Evolutionary conservation across 2,888 invertebrate genomes (phyloP), one percentile per base, ranked within the genome.

Genomic region (Polyploca ridens): DNA sequence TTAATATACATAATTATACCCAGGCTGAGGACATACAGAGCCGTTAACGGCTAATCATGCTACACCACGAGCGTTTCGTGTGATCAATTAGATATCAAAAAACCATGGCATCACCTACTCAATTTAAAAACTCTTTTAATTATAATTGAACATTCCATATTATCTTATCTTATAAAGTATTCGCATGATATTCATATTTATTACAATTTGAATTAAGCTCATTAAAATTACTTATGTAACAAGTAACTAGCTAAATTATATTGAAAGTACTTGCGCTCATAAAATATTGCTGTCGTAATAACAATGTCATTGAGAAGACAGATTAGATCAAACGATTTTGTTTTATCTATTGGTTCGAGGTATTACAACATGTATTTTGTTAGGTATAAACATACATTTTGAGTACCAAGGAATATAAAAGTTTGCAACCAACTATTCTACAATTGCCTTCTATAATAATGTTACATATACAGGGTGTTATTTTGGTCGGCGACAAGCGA

Each of bases 171-270:
- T n/a, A n/a, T 10, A 19, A 16, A 38, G 16, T 19, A 61, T 41
- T 19, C 11, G 38, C 19, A 16, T 41, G 13, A 61, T 19, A 19
- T 41, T 41, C 11, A 33, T 13, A 11, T 33, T 19, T 61, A 16
- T 41, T 33, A 33, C 54, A 35, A 49, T 58, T 44, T 46, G 58
- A 58, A 62, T 66, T 63, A 46, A 63, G 57, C 57, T 63, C 44
- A 44, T 38, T 61, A 62, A 65, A 60, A 46, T 46, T 41, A 38
- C 62, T 68, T 68, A 68, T 66, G 64, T 68, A 68, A 68, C 62
- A 63, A 58, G 46, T 38, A 33, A 60, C n/a, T 14, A 62, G 61
- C 63, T 33, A 63, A 54, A 46, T 62, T 35, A 57, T 63, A 62
- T 63, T 59, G 62, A 62, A 49, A 66, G 54, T 61, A 61, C 54